phyloP scores from a whole-genome alignment of 2,113 vertebrate genomes.

The Gulo gulo region DNA sequence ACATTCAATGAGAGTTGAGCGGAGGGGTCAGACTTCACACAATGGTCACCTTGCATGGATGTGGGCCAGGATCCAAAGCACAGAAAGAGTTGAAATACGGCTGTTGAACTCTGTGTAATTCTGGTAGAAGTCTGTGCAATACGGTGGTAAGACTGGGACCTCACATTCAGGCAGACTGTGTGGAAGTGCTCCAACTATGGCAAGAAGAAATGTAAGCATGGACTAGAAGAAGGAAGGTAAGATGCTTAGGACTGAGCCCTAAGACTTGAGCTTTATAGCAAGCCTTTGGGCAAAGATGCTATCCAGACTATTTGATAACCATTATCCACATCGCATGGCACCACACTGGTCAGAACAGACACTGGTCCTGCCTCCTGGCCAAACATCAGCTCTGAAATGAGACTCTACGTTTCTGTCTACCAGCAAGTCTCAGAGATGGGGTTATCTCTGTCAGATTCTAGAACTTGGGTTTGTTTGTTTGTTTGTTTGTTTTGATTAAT shows the following conservation, averaged over 20 bases:
- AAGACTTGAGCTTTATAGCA: background rate
- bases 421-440: background rate
- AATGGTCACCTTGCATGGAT: background rate
- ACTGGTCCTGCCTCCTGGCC: rapidly evolving
- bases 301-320: background rate
- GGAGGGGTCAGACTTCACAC: conserved; percentile 16
- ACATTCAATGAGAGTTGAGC: background rate
- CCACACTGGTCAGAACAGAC: background rate
- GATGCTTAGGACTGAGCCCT: background rate
- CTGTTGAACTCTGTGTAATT: background rate
- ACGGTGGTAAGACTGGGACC: background rate
- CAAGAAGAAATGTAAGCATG: background rate
- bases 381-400: background rate
- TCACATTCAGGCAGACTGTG: background rate
- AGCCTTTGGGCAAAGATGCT: too few relatives aligned
- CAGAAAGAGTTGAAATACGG: background rate
- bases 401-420: too few relatives aligned
- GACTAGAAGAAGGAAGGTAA: background rate
- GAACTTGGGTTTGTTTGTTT: background rate
- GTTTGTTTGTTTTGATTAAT: background rate
- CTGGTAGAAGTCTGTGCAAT: background rate
- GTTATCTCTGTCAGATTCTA: background rate
- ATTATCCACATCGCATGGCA: rapidly evolving
- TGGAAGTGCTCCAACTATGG: background rate
- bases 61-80: background rate